Evolutionary conservation across 1,140 invertebrate species (phyloP), one percentile per base, ranked within the genome.

Genomic region (Notospermus geniculatus): DNA sequence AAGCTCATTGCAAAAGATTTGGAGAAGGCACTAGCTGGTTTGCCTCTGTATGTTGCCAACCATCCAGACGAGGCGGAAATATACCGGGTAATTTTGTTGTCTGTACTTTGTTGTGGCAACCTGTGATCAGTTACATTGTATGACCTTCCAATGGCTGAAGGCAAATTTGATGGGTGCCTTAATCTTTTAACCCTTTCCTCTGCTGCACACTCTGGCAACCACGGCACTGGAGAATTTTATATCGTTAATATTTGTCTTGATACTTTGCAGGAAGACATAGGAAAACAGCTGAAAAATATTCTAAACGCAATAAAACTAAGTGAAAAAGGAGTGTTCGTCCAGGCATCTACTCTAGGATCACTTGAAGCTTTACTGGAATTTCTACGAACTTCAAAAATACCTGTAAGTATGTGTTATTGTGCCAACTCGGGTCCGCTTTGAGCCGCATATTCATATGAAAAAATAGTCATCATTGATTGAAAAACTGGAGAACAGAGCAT

Each of bases 321-420:
- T 29, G 83, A 95, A 69, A 85, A 91, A 66, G 97, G 97, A 59
- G 97, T 99, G 25, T 98, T 95, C 82, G 97, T 99, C 1, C 97
- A 99, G 80, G 97, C 97, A 0, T 98, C 95, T 0, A 99, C 97
- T 54, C 84, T 99, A 1, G 97, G 97, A 0, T 98, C 97, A 1
- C 83, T 99, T 0, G 97, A 99, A 82, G 97, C 97, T 7, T 82
- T 99, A 19, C 85, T 99, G 1, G 94, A 98, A 74, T 99, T 98
- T 83, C 86, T 99, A 17, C 88, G 88, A 70, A 89, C 89, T 53
- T 96, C 94, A 60, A 95, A 97, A 84, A 98, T 99, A 82, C 96
- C 97, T 30, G 85, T 85, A 75, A 80, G 80, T 79, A n/a, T 43
- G 17, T 50, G n/a, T 36, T 36, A 7, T 39, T 46, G 13, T 39